Base-by-base conservation (phyloP, 2,888 invertebrate species). In the Melinopterus prodromus region DNA sequence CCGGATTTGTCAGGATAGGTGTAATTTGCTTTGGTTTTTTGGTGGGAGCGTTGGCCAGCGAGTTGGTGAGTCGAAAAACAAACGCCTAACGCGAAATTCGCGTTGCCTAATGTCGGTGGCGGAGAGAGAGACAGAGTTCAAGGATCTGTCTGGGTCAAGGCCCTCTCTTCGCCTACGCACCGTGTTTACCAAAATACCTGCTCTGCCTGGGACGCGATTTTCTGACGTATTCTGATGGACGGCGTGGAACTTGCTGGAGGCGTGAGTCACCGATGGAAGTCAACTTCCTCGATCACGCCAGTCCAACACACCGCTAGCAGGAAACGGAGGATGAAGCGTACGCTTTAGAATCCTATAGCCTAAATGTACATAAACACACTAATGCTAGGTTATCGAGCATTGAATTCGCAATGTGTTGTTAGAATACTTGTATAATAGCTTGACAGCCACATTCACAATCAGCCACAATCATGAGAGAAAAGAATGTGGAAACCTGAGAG, bases 141-240 rank as follows among this genome's bases (percentile, higher is more conserved):
- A 87, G 87, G 87, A 85, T 86, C 84, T 83, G 83, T 83, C 82
- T 84, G 86, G 87, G 87, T 87, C 87, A 87, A 87, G 87, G 87
- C 83, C 85, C 84, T 81, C 82, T 69, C 78, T 26, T 26, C 26
- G 26, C 26, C 81, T 81, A 80, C 78, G 77, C 77, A 80, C 14
- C 70, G 69, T 69, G 36, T 38, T 80, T 79, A 74, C 74, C 74
- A 37, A 74, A 74, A 74, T 74, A 74, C 37, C 37, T 74, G 74
- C 74, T 74, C 74, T 74, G 74, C 74, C 74, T 74, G 74, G 74
- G 74, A 26, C 53, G 53, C 53, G 53, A 53, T 53, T 53, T 53
- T 53, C 53, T 53, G 53, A 53, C 53, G 53, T 53, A 12, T 7
- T 53, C 53, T 7, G 53, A 53, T 53, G 53, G 53, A 53, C 53